Percentiles rank a stretch among this genome's conserved stretches.
Conservation (phyloP, 2,888 invertebrate genomes). For the Alentia gelatinosa region DNA sequence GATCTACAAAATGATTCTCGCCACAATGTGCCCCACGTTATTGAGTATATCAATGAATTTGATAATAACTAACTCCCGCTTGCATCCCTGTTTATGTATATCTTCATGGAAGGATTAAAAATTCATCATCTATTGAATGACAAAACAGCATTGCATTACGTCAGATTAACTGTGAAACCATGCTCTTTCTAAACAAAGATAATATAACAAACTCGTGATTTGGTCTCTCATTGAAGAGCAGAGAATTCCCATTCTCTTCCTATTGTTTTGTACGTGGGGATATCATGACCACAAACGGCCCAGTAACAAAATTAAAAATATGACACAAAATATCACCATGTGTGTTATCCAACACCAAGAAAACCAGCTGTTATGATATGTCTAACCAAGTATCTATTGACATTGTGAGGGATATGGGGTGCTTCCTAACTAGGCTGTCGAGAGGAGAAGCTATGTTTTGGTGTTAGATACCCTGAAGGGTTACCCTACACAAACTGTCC, state of each 20-base stretch:
- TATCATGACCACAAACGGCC: no score
- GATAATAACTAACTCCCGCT: not conserved
- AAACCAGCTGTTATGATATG: conserved; percentile 27
- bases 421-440: not conserved
- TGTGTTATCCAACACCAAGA: not conserved
- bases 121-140: not conserved
- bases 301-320: not conserved
- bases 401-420: not conserved
- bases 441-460: not conserved
- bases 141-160: no score
- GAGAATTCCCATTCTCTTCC: no score
- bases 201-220: no score
- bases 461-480: no score
- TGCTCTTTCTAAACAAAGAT: no score
- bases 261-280: no score
- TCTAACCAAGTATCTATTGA: conserved; percentile 13
- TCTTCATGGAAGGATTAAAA: not conserved
- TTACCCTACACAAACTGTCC: no score
- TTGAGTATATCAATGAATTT: conserved; percentile 22
- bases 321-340: conserved; percentile 29
- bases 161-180: no score
- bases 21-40: not conserved
- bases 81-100: not conserved
- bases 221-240: no score
- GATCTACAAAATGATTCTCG: not conserved